Percentiles rank a stretch among this genome's conserved stretches.
phyloP scores from a whole-genome alignment of 2,113 vertebrate genomes.

The Cygnus atratus region DNA sequence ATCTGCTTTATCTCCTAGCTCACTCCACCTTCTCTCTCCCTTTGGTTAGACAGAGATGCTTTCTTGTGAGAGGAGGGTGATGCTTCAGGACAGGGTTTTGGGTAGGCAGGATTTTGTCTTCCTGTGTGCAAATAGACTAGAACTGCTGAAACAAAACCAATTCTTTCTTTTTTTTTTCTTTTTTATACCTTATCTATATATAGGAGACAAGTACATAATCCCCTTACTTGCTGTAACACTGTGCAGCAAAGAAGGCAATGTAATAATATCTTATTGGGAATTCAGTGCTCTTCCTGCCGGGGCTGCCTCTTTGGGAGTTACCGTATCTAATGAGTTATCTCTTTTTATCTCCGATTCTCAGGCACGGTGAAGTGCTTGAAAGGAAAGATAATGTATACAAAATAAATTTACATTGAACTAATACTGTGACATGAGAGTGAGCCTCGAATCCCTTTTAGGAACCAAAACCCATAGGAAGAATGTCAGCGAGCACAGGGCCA shows the following conservation, averaged over 20 bases:
- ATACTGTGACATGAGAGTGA: neutral
- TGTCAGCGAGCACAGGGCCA: neutral
- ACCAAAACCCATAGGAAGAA: conserved; percentile 4
- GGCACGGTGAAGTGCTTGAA: conserved; percentile 39
- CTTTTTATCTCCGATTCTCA: conserved; percentile 52
- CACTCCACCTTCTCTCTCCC: neutral
- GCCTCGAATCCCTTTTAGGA: neutral
- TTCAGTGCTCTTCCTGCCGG: conserved; percentile 34
- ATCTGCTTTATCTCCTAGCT: neutral
- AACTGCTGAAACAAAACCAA: neutral
- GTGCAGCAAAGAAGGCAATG: conserved; percentile 58
- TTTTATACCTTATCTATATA: neutral
- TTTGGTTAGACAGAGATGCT: neutral
- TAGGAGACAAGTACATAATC: conserved; percentile 54
- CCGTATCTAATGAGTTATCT: conserved; percentile 24
- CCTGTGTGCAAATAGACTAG: neutral
- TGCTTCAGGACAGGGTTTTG: neutral
- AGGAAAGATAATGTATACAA: conserved; percentile 46
- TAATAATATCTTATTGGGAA: conserved; percentile 46
- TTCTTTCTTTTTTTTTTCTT: neutral
- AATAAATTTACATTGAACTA: conserved; percentile 37
- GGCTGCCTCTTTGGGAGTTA: conserved; percentile 40
- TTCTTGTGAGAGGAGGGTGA: neutral
- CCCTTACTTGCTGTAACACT: conserved; percentile 47
- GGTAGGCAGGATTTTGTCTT: neutral